Conservation (phyloP, 2,797 vertebrate genomes). For the Platalea minor region DNA sequence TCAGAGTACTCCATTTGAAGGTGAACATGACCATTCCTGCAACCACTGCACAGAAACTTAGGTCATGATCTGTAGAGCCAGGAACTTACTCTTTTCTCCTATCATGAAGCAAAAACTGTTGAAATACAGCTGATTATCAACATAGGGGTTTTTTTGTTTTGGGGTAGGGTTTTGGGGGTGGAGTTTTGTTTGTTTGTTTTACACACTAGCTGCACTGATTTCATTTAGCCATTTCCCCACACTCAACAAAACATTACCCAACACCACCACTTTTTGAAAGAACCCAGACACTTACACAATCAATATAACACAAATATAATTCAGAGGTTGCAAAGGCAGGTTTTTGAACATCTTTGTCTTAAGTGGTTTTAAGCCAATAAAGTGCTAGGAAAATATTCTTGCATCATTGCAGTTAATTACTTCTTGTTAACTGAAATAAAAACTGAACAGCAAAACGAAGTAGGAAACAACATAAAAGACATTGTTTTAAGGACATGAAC, state of each 20-base stretch:
- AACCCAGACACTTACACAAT: neutral
- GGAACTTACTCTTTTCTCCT: neutral
- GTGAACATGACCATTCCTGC: neutral
- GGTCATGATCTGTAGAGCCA: neutral
- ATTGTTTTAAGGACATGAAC: neutral
- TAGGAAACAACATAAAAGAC: neutral
- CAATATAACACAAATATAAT: neutral
- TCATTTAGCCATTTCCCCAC: neutral
- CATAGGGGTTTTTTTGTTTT: neutral
- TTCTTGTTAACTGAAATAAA: neutral
- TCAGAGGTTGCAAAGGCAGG: neutral
- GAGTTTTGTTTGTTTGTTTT: neutral
- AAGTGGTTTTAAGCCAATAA: neutral
- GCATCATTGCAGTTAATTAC: neutral
- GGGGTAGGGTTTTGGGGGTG: neutral
- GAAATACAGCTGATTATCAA: neutral
- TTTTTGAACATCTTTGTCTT: neutral
- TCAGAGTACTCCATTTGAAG: neutral
- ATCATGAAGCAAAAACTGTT: neutral
- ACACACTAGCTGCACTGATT: neutral
- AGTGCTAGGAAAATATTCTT: neutral
- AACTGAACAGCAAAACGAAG: neutral
- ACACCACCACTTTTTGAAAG: neutral
- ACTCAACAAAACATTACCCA: neutral
- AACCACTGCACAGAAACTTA: neutral